Evolutionary conservation across 2,113 vertebrate genomes (phyloP), one percentile per base, ranked within the genome.

Genomic region (Okapia johnstoni): DNA sequence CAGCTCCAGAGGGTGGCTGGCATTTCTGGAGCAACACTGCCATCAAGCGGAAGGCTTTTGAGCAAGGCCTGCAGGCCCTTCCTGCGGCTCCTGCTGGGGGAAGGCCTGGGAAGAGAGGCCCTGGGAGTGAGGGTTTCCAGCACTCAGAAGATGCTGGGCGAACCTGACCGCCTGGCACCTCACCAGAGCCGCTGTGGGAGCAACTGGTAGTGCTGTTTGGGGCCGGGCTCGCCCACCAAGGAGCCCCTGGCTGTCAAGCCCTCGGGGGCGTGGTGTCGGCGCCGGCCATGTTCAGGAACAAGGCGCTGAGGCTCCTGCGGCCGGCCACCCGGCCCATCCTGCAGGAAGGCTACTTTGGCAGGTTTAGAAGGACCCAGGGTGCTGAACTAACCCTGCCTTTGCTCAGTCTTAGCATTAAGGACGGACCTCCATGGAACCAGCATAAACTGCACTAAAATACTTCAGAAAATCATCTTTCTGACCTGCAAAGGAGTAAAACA

Each of bases 1-100:
- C 5, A 3, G 13, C 54, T 25, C 2, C 6, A 76, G 25, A 60
- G 9, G 7, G 0, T 4, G 9, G 30, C 2, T 57, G 50, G 14
- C 30, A 50, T 80, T 66, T 63, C 16, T 58, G 58, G 33, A 40
- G 23, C 70, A 70, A 80, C 89, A 87, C 16, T 46, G 81, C 81
- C 94, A 79, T 36, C 88, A 86, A 48, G 81, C 1, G 48, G 88
- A 48, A 36, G 14, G 14, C 14, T 87, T 70, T 40, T 58, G 23
- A 86, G 36, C 52, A 33, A 23, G 58, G 50, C 40, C 2, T 48
- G 25, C 23, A 52, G 52, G 7, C 6, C 13, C 14, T 28, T 43
- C 1, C 2, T 17, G 1, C 48, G 77, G 15, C 19, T 76, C 8
- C 25, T 10, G 1, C n/a, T 13, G 17, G 23, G 17, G 93, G 16